Base-by-base conservation (phyloP, 1,140 invertebrate genomes). In the Lordiphosa collinella region DNA sequence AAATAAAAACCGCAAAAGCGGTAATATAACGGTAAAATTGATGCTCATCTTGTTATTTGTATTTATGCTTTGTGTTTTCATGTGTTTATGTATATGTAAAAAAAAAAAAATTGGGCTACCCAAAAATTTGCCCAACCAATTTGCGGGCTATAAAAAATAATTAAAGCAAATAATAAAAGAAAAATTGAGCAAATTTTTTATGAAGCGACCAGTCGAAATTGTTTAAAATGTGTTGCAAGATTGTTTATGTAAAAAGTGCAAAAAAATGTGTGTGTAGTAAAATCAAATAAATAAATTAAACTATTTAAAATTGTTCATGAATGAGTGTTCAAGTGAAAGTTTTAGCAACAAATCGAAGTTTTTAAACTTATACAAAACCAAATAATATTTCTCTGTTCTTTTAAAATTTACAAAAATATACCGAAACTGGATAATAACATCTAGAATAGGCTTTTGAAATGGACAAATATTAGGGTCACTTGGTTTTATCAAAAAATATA, bases 71-170 rank as follows among this genome's bases (percentile, higher is more conserved):
- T 55, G 50, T 50, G 12, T 7, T 10, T 38, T 16, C 34, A 11
- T 36, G 2, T 44, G 47, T 32, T 44, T 40, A 35, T 41, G 31
- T 43, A 59, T 31, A 41, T 54, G 44, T 25, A 40, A 52, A 8
- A 36, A 14, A 55, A 50, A 13, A 47, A 47, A 35, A 74, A 64
- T 51, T 65, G 14, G n/a, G 49, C 35, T 49, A 38, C 35, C 50
- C 38, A 65, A 40, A 46, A 40, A 46, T 52, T 38, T 60, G 48
- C 47, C 47, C 54, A 37, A 22, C 25, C 40, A 66, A 75, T 65
- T 75, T 55, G 69, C 50, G 47, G 41, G 46, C 49, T 50, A 49
- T 62, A 62, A 75, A 61, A 82, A 53, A 53, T 67, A 82, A 82
- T 71, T 59, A 54, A 56, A 67, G 48, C 48, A 11, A 47, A 55